Conservation (phyloP, 1,140 invertebrate species). For the Thrips palmi region DNA sequence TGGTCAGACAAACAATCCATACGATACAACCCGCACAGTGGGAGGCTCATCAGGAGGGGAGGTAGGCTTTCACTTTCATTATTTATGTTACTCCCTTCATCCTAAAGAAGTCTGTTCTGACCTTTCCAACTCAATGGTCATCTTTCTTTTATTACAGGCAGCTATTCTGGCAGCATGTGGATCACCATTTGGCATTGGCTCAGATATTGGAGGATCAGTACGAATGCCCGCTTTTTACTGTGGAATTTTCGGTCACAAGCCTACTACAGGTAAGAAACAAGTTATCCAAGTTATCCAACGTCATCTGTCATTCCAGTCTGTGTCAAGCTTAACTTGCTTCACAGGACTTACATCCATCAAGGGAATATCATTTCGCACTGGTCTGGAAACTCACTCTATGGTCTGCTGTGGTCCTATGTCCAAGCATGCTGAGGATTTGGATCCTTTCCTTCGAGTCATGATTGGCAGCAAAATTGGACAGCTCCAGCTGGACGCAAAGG, state of each 20-base stretch:
- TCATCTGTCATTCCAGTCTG: not conserved
- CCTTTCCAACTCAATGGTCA: not conserved
- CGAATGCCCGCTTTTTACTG: conserved; percentile 90
- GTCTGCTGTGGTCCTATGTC: conserved; percentile 60
- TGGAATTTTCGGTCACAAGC: conserved; percentile 85
- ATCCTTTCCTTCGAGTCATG: conserved; percentile 45
- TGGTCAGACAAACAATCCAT: conserved; percentile 85
- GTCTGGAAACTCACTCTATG: conserved; percentile 36
- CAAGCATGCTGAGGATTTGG: conserved; percentile 53
- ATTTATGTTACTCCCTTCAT: not conserved
- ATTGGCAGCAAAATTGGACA: conserved; percentile 27
- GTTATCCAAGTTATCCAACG: conserved; percentile 1
- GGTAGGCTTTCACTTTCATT: conserved; percentile 18
- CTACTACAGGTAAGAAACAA: conserved; percentile 39
- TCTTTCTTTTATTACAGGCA: conserved; percentile 25
- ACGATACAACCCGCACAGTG: conserved; percentile 57
- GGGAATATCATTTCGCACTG: conserved; percentile 38
- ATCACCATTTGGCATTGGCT: conserved; percentile 70
- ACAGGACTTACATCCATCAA: conserved; percentile 24
- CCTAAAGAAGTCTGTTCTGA: not conserved
- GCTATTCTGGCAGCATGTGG: conserved; percentile 53
- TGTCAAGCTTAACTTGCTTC: conserved; percentile 12
- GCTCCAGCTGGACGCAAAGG: conserved; percentile 20
- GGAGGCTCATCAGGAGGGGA: conserved; percentile 79
- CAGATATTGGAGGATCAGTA: conserved; percentile 90